Percentiles rank a stretch among this genome's conserved stretches.
phyloP scores from a whole-genome alignment of 1,140 invertebrate genomes.

The Harlomillsia oculata region DNA sequence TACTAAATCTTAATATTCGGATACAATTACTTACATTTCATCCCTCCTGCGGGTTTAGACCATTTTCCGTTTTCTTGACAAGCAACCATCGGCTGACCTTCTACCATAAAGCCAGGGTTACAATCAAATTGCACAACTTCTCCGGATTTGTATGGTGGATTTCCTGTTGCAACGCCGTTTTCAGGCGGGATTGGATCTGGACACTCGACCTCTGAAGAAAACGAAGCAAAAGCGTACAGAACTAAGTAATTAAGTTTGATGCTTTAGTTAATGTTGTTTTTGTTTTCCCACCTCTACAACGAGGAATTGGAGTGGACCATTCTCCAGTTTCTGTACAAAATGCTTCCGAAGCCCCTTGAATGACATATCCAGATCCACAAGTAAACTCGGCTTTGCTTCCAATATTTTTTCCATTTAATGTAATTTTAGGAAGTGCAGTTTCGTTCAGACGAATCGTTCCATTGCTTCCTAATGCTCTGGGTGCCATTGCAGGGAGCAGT shows the following conservation, averaged over 20 bases:
- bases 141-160: constrained; percentile 64
- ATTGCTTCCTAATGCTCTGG: constrained; percentile 17
- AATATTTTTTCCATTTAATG: constrained; percentile 60
- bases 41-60: constrained; percentile 61
- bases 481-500: constrained; percentile 31
- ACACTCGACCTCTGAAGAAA: constrained; percentile 61
- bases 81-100: constrained; percentile 68
- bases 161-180: constrained; percentile 64
- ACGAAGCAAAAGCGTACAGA: too few relatives aligned
- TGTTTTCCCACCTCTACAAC: constrained; percentile 44
- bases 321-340: constrained; percentile 67
- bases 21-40: constrained; percentile 56
- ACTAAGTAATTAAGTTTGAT: background rate
- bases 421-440: constrained; percentile 31
- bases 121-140: constrained; percentile 77
- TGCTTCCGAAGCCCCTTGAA: constrained; percentile 61
- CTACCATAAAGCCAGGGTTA: constrained; percentile 75
- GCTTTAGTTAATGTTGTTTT: background rate
- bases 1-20: too few relatives aligned
- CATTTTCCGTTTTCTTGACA: constrained; percentile 81
- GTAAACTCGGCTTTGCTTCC: constrained; percentile 68
- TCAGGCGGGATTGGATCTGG: constrained; percentile 56
- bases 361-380: constrained; percentile 64
- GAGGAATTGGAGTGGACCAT: constrained; percentile 51
- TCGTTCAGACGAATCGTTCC: constrained; percentile 29